These are phyloP conservation scores for Episyrphus balteatus DNA, from an alignment of 1,140 invertebrate species.

Conservation along the genomic window DNA sequence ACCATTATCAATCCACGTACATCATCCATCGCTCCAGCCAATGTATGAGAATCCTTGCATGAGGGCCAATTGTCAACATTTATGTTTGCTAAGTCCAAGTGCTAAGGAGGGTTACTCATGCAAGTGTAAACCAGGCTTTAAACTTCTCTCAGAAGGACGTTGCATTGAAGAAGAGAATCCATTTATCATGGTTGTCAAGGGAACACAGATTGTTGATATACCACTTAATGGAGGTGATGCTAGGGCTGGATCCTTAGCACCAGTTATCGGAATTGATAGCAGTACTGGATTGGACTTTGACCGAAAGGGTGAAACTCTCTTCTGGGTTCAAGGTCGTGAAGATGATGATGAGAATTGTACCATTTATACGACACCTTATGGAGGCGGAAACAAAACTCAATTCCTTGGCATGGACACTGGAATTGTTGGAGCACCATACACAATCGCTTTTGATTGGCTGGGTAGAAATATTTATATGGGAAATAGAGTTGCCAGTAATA, in stretches of 20 bases:
- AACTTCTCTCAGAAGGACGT: conserved; percentile 51
- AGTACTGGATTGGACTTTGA: conserved; percentile 89
- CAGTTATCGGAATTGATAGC: conserved; percentile 82
- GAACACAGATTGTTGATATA: conserved; percentile 77
- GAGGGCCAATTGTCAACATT: conserved; percentile 69
- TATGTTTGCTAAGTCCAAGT: conserved; percentile 79
- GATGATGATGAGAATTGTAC: conserved; percentile 70
- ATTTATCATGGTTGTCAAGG: conserved; percentile 84
- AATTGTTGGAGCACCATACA: conserved; percentile 80
- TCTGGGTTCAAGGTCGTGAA: conserved; percentile 72
- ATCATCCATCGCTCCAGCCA: conserved; percentile 88
- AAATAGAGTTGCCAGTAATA: conserved; percentile 81
- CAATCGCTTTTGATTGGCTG: conserved; percentile 92
- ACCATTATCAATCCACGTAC: conserved; percentile 86
- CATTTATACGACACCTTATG: conserved; percentile 71
- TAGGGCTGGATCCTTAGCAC: conserved; percentile 66
- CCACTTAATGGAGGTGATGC: conserved; percentile 62
- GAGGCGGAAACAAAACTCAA: conserved; percentile 76
- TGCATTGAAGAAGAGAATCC: conserved; percentile 78
- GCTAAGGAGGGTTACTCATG: conserved; percentile 65
- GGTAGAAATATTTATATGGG: conserved; percentile 91
- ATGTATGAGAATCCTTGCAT: conserved; percentile 72
- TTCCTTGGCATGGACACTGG: conserved; percentile 69
- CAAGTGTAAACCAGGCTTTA: conserved; percentile 83
- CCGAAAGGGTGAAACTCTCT: conserved; percentile 66